phyloP scores from a whole-genome alignment of 2,888 invertebrate genomes.

The Erebia aethiops region DNA sequence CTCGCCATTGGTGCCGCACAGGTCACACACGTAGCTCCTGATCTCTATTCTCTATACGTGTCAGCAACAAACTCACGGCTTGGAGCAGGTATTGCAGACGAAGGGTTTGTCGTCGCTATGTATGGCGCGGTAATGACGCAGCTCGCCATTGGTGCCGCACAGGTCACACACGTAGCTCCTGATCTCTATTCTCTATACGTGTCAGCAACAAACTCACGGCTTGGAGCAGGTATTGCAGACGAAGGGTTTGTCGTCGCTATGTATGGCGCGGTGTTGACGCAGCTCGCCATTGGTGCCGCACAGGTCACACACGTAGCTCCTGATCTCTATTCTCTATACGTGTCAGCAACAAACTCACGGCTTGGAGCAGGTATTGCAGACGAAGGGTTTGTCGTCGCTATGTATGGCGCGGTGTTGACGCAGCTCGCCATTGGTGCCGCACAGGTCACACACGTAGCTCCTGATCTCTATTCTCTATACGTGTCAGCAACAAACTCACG shows the following conservation, averaged over 20 bases:
- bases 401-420: slow-evolving; percentile 83
- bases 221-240: slow-evolving; percentile 78
- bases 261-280: slow-evolving; percentile 82
- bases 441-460: slow-evolving; percentile 53
- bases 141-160: slow-evolving; percentile 82
- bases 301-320: slow-evolving; percentile 48
- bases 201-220: slow-evolving; percentile 55
- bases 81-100: slow-evolving; percentile 77
- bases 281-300: slow-evolving; percentile 83
- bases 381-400: slow-evolving; percentile 80
- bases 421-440: slow-evolving; percentile 82
- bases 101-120: slow-evolving; percentile 82
- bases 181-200: not conserved
- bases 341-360: slow-evolving; percentile 54
- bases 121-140: slow-evolving; percentile 82
- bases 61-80: slow-evolving; percentile 59
- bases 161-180: slow-evolving; percentile 47
- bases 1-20: slow-evolving; percentile 82
- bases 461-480: not conserved
- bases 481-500: slow-evolving; percentile 53
- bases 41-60: not conserved
- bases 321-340: not conserved
- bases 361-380: slow-evolving; percentile 77
- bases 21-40: slow-evolving; percentile 43
- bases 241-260: slow-evolving; percentile 81